Evolutionary conservation across 2,113 vertebrate genomes (phyloP).

Genomic region (Tragelaphus scriptus): DNA sequence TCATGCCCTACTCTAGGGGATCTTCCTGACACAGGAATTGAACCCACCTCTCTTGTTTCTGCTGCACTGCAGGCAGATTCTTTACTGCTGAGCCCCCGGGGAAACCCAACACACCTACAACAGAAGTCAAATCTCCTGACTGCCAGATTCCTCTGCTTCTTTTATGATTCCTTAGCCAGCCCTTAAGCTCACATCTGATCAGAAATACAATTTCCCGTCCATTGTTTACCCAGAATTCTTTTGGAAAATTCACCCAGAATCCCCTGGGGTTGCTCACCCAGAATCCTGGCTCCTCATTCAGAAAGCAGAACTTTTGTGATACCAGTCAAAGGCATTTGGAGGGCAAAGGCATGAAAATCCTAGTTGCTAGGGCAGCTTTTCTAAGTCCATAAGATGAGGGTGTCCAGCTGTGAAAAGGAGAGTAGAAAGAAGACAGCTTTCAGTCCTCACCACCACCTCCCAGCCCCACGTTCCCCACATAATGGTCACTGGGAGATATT

Average conservation of each 20-base stretch:
- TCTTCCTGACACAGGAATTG: neutral
- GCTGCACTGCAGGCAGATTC: neutral
- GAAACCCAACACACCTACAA: neutral
- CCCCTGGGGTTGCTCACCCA: neutral
- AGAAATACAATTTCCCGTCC: neutral
- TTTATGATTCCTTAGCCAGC: neutral
- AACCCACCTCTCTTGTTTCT: neutral
- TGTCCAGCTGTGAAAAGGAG: constrained; percentile 63
- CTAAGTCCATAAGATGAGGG: neutral
- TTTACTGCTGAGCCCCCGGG: neutral
- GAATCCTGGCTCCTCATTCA: neutral
- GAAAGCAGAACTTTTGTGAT: constrained; percentile 52
- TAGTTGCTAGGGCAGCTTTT: constrained; percentile 18
- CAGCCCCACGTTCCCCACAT: constrained; percentile 21
- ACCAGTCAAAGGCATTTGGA: constrained; percentile 44
- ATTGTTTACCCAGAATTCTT: neutral
- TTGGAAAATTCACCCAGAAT: neutral
- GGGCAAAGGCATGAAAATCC: constrained; percentile 25
- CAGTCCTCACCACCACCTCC: constrained; percentile 60
- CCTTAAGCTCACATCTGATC: neutral
- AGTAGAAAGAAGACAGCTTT: constrained; percentile 61
- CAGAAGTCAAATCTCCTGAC: neutral
- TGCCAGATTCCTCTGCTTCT: neutral
- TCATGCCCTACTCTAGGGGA: neutral
- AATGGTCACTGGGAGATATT: constrained; percentile 72